Percentiles rank a stretch among this genome's conserved stretches.
Conservation (phyloP, 2,888 invertebrate species). For the Lasioglossum malachurum region DNA sequence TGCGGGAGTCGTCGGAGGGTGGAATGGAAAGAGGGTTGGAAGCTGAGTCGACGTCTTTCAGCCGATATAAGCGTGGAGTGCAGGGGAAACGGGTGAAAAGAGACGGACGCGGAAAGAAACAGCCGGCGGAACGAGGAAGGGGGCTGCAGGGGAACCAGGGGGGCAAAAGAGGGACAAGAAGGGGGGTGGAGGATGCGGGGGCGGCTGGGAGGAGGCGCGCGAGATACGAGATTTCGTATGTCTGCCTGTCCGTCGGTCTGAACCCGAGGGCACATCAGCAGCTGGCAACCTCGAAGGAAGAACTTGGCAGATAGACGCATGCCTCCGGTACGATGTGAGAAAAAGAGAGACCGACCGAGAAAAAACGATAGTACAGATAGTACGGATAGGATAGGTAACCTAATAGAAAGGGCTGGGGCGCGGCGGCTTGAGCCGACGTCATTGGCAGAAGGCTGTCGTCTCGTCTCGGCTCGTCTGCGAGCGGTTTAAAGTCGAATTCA, state of each 20-base stretch:
- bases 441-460: slow-evolving; percentile 84
- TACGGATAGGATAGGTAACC: slow-evolving; percentile 82
- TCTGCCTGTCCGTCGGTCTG: slow-evolving; percentile 77
- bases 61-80: slow-evolving; percentile 70
- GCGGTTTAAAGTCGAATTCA: slow-evolving; percentile 83
- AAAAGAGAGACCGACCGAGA: slow-evolving; percentile 59
- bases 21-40: slow-evolving; percentile 75
- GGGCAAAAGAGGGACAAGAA: neutral
- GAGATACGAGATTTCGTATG: slow-evolving; percentile 81
- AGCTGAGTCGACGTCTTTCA: slow-evolving; percentile 83
- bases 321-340: slow-evolving; percentile 65
- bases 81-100: slow-evolving; percentile 58
- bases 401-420: slow-evolving; percentile 80
- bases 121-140: slow-evolving; percentile 26
- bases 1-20: slow-evolving; percentile 66
- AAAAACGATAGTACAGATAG: slow-evolving; percentile 76
- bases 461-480: slow-evolving; percentile 77
- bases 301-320: slow-evolving; percentile 77
- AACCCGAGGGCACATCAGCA: slow-evolving; percentile 81
- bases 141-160: neutral
- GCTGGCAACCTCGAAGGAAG: slow-evolving; percentile 74
- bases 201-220: slow-evolving; percentile 65
- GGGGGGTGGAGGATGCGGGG: slow-evolving; percentile 10
- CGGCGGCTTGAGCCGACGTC: slow-evolving; percentile 81
- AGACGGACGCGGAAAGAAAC: slow-evolving; percentile 55